Evolutionary conservation across 92 coral and sea anemone genomes (phyloP).

Genomic region (Muricea muricata): DNA sequence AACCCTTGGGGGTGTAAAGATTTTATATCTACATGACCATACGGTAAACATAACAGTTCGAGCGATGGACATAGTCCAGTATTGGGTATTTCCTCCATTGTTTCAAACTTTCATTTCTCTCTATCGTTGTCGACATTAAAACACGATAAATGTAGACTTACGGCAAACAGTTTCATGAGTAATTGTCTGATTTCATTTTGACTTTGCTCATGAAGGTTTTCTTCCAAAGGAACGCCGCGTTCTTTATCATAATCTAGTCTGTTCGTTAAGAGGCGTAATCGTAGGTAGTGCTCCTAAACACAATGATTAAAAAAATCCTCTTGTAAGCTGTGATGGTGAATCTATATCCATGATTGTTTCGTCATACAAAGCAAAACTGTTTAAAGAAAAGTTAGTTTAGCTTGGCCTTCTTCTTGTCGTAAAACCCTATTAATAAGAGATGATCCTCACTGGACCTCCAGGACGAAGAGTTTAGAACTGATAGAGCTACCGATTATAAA

Average conservation of each 20-base stretch:
- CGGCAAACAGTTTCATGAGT: slow-evolving; percentile 94
- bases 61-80: too few species aligned
- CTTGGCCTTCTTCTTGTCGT: too few species aligned
- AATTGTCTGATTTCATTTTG: slow-evolving; percentile 79
- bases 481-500: not conserved
- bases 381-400: too few species aligned
- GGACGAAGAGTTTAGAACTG: not conserved
- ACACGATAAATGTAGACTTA: slow-evolving; percentile 50
- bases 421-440: not conserved
- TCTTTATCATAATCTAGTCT: slow-evolving; percentile 55
- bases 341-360: too few species aligned
- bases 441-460: not conserved
- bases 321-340: too few species aligned
- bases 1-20: too few species aligned
- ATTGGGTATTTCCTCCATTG: too few species aligned
- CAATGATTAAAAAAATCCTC: not conserved
- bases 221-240: slow-evolving; percentile 63
- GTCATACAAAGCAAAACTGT: too few species aligned
- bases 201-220: slow-evolving; percentile 61
- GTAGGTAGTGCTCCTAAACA: slow-evolving; percentile 78
- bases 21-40: too few species aligned
- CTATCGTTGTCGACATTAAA: too few species aligned
- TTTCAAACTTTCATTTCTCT: too few species aligned
- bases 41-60: too few species aligned
- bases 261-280: slow-evolving; percentile 70